These are phyloP conservation scores for Goniozus legneri DNA, from an alignment of 1,140 invertebrate species.

Conservation along the genomic window DNA sequence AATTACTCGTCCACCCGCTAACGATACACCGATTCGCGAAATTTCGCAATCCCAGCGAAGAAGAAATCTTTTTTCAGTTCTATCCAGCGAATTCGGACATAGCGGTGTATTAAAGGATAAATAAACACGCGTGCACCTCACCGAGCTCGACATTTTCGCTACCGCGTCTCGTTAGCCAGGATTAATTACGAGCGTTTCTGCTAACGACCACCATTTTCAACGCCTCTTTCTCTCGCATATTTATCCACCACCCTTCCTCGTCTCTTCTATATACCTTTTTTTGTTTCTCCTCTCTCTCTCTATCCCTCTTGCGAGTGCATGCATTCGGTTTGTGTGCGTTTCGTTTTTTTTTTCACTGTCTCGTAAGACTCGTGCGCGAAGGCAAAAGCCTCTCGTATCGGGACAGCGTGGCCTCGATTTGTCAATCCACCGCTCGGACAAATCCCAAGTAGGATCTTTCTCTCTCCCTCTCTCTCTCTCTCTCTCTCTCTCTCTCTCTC, in stretches of 20 bases:
- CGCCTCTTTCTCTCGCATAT: conserved; percentile 27
- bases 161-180: conserved; percentile 24
- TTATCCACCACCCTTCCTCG: background rate
- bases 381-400: conserved; percentile 7
- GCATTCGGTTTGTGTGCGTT: background rate
- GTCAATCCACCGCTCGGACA: conserved; percentile 33
- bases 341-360: background rate
- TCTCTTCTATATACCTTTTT: background rate
- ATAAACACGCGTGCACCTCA: too few relatives aligned
- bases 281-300: background rate
- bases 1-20: background rate
- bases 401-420: conserved; percentile 29
- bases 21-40: background rate
- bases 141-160: too few relatives aligned
- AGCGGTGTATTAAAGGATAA: too few relatives aligned
- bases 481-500: too few relatives aligned
- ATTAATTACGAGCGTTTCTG: conserved; percentile 31
- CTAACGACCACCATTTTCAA: conserved; percentile 33
- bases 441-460: too few relatives aligned
- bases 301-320: too few relatives aligned
- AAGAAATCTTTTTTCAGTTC: too few relatives aligned
- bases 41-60: too few relatives aligned
- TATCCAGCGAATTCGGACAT: too few relatives aligned
- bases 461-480: too few relatives aligned
- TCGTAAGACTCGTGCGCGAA: conserved; percentile 2